Percentiles rank a stretch among this genome's conserved stretches.
These are phyloP conservation scores for Sarcophaga carnaria DNA, from an alignment of 2,888 invertebrate genomes.

Conservation along the genomic window DNA sequence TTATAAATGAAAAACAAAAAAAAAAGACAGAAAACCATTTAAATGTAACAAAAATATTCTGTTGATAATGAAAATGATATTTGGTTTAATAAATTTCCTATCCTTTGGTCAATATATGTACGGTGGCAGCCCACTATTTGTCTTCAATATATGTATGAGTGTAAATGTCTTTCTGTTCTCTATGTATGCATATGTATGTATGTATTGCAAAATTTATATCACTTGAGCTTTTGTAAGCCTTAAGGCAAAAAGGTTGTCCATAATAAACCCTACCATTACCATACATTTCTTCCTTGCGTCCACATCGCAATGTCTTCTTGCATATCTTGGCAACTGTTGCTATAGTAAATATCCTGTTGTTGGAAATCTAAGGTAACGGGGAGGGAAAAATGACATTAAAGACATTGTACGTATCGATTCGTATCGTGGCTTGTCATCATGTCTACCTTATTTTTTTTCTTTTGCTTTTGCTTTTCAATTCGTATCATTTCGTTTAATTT, in stretches of 20 bases:
- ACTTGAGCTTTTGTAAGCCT: slow-evolving; percentile 58
- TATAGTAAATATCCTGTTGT: slow-evolving; percentile 25
- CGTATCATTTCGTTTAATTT: background rate
- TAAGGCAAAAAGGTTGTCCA: slow-evolving; percentile 37
- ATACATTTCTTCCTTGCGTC: slow-evolving; percentile 2
- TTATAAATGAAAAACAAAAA: background rate
- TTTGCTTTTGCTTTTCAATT: background rate
- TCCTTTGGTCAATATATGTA: slow-evolving; percentile 37
- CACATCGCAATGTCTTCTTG: background rate
- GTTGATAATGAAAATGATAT: slow-evolving; percentile 28
- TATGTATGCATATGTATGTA: background rate
- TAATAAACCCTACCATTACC: slow-evolving; percentile 8
- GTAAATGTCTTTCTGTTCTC: background rate
- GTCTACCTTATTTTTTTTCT: too few species aligned
- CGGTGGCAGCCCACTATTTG: background rate
- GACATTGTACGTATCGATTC: background rate
- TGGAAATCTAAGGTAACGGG: background rate
- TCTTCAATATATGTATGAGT: background rate
- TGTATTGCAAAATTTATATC: slow-evolving; percentile 38
- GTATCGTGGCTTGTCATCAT: background rate
- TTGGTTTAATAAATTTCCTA: slow-evolving; percentile 40
- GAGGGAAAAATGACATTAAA: background rate
- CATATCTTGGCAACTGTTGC: slow-evolving; percentile 56
- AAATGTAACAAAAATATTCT: background rate
- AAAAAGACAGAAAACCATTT: background rate